Conservation (phyloP, 1,140 invertebrate genomes). For the Metopolophium dirhodum region DNA sequence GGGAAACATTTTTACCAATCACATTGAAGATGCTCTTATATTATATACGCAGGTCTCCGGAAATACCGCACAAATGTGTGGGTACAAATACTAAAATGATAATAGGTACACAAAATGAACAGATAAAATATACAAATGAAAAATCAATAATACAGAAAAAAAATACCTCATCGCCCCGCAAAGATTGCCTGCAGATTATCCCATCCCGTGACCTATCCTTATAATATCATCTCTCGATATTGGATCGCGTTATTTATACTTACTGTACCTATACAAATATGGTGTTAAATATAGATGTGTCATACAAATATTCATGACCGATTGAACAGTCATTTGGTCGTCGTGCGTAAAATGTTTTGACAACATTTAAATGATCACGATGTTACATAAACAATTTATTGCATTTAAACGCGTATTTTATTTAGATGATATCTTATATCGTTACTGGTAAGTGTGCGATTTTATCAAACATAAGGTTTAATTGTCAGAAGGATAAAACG, state of each 20-base stretch:
- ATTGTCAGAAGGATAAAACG: background rate
- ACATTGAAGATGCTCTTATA: background rate
- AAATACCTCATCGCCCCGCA: background rate
- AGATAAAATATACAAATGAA: background rate
- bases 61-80: background rate
- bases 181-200: background rate
- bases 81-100: background rate
- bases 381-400: background rate
- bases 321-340: background rate
- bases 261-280: background rate
- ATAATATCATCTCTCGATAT: background rate
- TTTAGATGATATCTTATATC: background rate
- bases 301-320: background rate
- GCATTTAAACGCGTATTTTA: background rate
- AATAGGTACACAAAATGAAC: background rate
- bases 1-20: conserved; percentile 14
- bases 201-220: background rate
- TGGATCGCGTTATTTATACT: background rate
- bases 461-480: background rate
- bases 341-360: background rate
- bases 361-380: background rate
- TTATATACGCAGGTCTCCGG: background rate
- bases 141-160: background rate
- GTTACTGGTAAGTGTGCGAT: background rate
- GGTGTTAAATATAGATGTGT: background rate